Base-by-base conservation (phyloP, 2,113 vertebrate species). In the Nothobranchius furzeri region DNA sequence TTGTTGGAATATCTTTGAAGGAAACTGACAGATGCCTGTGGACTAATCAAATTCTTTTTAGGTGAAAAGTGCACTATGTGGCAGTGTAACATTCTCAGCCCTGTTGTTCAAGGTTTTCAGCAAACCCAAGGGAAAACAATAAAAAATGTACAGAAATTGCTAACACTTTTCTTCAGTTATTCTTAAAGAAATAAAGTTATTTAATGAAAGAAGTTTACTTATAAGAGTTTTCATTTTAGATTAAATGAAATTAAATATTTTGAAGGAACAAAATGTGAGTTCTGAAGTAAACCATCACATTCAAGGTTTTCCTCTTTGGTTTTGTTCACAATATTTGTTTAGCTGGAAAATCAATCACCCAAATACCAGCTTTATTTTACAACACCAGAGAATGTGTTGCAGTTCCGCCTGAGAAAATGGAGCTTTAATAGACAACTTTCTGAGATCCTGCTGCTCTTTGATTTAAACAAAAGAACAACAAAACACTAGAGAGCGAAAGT, bases 151-250 rank as follows among this genome's bases (percentile, higher is more conserved):
- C 90, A 93, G 91, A 93, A 91, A 92, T 92, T 91, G 89, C 91
- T 91, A 90, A 92, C 89, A 89, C 77, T 89, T 93, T 92, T 93
- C 90, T 87, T 90, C 91, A 90, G 83, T 87, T 91, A 91, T 92
- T 92, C 90, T 92, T 91, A 93, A 92, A 92, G 88, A 91, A 94
- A 94, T 93, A 94, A 93, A 90, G 75, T 88, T 93, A 93, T 93
- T 93, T 93, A 93, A 93, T 91, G 86, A 93, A 90, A 92, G 75
- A 2, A 52, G 76, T 24, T 3, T 7, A 42, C 11, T 35, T 70
- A 36, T 14, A 7, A 25, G n/a, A 40, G 43, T 56, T 62, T 48
- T 30, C 14, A 42, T 20, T 47, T 48, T 12, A 37, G 50, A 17
- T 37, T 11, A 35, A 59, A 69, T 37, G 9, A 9, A 50, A n/a